Evolutionary conservation across 2,888 invertebrate species (phyloP), one percentile per base, ranked within the genome.

Genomic region (Serripes groenlandicus): DNA sequence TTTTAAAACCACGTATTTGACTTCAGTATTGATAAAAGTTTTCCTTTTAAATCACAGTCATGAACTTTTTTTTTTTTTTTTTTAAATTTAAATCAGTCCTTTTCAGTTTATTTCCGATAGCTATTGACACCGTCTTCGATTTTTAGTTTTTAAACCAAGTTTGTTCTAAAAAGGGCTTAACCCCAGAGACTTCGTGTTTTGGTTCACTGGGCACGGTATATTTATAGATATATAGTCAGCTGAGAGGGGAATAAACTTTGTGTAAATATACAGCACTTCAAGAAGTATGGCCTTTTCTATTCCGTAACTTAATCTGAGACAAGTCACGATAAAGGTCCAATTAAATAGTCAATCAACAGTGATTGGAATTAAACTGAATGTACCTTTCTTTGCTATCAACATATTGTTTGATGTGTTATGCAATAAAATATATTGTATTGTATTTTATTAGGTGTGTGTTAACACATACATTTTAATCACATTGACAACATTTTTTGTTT

Each of bases 181-280:
- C n/a, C 32, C n/a, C n/a, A 56, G 1, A 3, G 32, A 62, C 15
- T 62, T 62, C 32, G 23, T 2, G 23, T 34, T 2, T 37, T 21
- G 66, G 37, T 66, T 34, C 42, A 66, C 5, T 62, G 34, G 18
- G 5, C 34, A 9, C 1, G 62, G 34, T 62, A 2, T 62, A 62
- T 32, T 23, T 66, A 35, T 66, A 66, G 66, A 66, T n/a, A n/a
- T n/a, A n/a, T n/a, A n/a, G 66, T 66, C 66, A 66, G n/a, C 37
- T 66, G 66, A 66, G 5, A 42, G 23, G 15, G 26, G 34, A 32
- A 34, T 62, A 32, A 9, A 30, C 21, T 34, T 5, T 26, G 34
- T 26, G n/a, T 62, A 30, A 62, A 62, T 32, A 32, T 3, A 34
- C 2, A 11, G 34, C 15, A 3, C 15, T 32, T 58, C 42, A 11